These are phyloP conservation scores for Ahaetulla prasina DNA, from an alignment of 2,113 vertebrate genomes.

Conservation along the genomic window DNA sequence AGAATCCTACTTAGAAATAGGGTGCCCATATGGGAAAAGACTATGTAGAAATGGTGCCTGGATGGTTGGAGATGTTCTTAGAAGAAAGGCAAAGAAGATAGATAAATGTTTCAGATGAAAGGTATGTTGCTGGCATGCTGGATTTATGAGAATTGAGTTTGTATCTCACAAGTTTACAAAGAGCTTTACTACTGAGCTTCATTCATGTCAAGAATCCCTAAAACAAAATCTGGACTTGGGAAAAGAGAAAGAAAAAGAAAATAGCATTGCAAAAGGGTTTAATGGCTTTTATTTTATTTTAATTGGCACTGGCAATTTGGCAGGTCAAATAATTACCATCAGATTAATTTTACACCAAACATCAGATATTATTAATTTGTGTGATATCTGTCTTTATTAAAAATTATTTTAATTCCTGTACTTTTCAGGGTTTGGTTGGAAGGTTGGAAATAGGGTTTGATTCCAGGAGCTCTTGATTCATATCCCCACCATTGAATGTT, in stretches of 20 bases:
- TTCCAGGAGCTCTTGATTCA: not conserved
- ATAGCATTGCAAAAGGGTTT: not conserved
- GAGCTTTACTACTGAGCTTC: not conserved
- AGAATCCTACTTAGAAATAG: not conserved
- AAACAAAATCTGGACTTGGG: not conserved
- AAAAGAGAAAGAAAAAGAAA: not conserved
- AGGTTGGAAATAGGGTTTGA: not conserved
- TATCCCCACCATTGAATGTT: not conserved
- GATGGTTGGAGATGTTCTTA: not conserved
- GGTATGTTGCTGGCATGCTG: not conserved
- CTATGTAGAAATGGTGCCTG: too few relatives aligned
- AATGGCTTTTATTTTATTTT: not conserved
- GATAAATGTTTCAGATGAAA: not conserved
- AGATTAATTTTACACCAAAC: not conserved
- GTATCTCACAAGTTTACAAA: not conserved
- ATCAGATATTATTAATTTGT: not conserved
- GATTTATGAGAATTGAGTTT: not conserved
- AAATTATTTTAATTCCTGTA: not conserved
- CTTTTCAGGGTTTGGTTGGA: not conserved
- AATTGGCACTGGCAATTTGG: not conserved
- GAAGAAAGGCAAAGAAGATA: not conserved
- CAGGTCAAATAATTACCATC: not conserved
- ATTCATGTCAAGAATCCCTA: not conserved
- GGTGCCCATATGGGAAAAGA: too few relatives aligned
- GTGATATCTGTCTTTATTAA: not conserved